Percentiles rank a stretch among this genome's conserved stretches.
These are phyloP conservation scores for Bergia sp. DNA, from an alignment of 92 coral and sea anemone species.

Conservation along the genomic window DNA sequence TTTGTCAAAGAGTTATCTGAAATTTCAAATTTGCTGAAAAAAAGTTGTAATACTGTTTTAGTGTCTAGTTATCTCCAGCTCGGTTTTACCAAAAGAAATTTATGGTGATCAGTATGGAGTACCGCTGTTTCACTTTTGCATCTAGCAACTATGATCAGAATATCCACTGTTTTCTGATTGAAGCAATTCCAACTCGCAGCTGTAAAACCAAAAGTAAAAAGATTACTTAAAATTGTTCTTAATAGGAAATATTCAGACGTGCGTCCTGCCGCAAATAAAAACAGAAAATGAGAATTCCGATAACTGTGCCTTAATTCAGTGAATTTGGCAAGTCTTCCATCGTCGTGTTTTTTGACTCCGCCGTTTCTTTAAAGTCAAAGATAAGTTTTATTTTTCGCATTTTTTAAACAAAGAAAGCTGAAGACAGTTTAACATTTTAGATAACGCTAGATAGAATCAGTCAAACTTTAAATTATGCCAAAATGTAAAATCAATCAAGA, in stretches of 20 bases:
- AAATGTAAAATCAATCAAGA: neutral
- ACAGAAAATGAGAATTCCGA: neutral
- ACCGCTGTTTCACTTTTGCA: neutral
- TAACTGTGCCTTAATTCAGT: neutral
- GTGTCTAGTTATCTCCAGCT: slow-evolving; percentile 9
- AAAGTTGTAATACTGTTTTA: neutral
- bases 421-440: slow-evolving; percentile 11
- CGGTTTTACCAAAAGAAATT: neutral
- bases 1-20: neutral
- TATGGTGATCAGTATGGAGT: neutral
- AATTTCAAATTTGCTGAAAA: neutral
- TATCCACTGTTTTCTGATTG: neutral
- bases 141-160: neutral
- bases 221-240: slow-evolving; percentile 26
- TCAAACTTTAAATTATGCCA: neutral
- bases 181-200: slow-evolving; percentile 25
- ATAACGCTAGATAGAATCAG: neutral
- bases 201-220: neutral
- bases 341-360: slow-evolving; percentile 1
- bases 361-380: slow-evolving; percentile 12
- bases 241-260: neutral
- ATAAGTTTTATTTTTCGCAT: neutral
- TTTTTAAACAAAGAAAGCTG: neutral
- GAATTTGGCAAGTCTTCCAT: slow-evolving; percentile 4
- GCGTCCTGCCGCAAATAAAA: slow-evolving; percentile 20